Percentiles rank a stretch among this genome's conserved stretches.
Evolutionary conservation across 2,797 vertebrate genomes (phyloP).

Genomic region (Centropyge bicolor): DNA sequence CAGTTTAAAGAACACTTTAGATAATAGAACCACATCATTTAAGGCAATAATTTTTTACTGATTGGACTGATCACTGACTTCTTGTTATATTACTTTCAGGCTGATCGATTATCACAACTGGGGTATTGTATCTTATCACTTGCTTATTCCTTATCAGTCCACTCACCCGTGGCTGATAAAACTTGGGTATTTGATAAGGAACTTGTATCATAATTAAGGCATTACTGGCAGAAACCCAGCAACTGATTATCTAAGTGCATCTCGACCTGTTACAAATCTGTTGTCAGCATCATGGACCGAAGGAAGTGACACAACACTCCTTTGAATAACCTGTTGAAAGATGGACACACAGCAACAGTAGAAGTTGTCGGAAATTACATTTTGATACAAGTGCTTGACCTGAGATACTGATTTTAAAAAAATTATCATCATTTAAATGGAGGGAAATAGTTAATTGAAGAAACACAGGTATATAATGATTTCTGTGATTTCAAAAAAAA

Average conservation of each 20-base stretch:
- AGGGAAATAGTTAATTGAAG: no score
- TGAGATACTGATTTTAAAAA: background rate
- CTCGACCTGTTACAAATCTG: background rate
- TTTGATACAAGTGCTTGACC: background rate
- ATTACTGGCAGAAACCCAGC: background rate
- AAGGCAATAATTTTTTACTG: background rate
- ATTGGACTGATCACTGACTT: background rate
- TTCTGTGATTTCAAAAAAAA: background rate
- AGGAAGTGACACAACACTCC: background rate
- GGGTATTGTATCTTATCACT: background rate
- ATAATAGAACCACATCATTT: background rate
- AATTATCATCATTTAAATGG: background rate
- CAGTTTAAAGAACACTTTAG: background rate
- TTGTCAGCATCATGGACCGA: background rate
- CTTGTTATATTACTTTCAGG: background rate
- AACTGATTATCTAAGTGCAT: conserved; percentile 1
- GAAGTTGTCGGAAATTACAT: background rate
- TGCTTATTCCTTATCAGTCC: background rate
- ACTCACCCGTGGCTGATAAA: background rate
- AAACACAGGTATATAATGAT: background rate
- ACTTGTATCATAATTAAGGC: background rate
- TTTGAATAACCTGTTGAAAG: background rate
- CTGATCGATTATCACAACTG: background rate
- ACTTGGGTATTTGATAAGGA: conserved; percentile 2
- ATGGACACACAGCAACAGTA: background rate